phyloP scores from a whole-genome alignment of 1,140 invertebrate species.

The Bombus breviceps region DNA sequence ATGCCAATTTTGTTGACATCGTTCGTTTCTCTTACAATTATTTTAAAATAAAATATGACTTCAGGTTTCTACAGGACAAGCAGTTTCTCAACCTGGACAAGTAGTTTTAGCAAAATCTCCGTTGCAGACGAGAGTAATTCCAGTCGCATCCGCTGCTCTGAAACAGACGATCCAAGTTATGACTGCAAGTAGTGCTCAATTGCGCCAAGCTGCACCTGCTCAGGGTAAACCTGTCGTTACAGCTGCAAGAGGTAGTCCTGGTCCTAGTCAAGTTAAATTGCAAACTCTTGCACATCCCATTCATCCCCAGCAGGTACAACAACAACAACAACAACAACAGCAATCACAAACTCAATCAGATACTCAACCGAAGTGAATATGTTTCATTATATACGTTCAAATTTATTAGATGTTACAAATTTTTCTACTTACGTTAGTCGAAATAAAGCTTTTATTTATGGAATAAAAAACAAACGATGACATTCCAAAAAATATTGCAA shows the following conservation, averaged over 20 bases:
- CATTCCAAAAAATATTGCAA: conserved; percentile 42
- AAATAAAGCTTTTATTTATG: neutral
- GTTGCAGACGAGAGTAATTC: conserved; percentile 82
- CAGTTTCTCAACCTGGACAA: conserved; percentile 76
- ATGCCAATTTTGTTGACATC: conserved; percentile 1
- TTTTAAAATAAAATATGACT: conserved; percentile 12
- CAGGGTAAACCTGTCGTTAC: conserved; percentile 79
- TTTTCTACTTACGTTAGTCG: neutral
- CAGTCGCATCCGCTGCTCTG: conserved; percentile 79
- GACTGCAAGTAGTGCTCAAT: conserved; percentile 76
- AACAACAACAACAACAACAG: conserved; percentile 59
- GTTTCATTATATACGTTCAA: neutral
- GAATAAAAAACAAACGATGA: conserved; percentile 6
- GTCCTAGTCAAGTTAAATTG: conserved; percentile 79
- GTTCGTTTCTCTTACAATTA: neutral
- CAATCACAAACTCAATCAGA: conserved; percentile 70
- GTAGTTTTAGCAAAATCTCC: conserved; percentile 80
- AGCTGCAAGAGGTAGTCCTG: conserved; percentile 77
- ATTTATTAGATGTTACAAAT: neutral
- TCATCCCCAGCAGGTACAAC: conserved; percentile 70
- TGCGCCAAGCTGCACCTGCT: conserved; percentile 75
- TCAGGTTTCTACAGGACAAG: conserved; percentile 76
- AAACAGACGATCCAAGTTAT: conserved; percentile 85
- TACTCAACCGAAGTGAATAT: conserved; percentile 70
- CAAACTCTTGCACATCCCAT: conserved; percentile 77